Evolutionary conservation across 2,888 invertebrate species (phyloP), one percentile per base, ranked within the genome.

Genomic region (Aphodius granarius): DNA sequence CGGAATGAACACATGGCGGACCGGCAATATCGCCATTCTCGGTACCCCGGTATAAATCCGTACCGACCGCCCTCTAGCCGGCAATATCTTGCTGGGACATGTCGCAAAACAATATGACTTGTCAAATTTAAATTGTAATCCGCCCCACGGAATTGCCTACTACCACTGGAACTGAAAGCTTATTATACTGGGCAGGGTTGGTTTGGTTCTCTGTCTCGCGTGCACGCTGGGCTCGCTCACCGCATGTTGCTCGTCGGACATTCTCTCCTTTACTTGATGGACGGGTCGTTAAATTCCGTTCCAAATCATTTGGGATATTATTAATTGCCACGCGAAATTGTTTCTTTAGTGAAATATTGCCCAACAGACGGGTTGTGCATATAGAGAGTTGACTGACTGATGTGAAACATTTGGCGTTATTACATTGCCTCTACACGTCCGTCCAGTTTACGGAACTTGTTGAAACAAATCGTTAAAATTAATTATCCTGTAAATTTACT

Each of bases 1-100:
- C 81, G 79, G 82, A 82, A 81, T 79, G 81, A 83, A 83, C 83
- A 83, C 81, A 82, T 83, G 83, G 83, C 79, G 80, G 79, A 80
- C 78, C 80, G 81, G 79, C 82, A 82, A 82, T 80, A 80, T 79
- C 80, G 79, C 78, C 77, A 78, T 78, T 79, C 81, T 78, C 79
- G 80, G 79, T 79, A 79, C 43, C 43, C 18, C 79, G 77, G 80
- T 82, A 81, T 80, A 82, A 82, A 82, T 81, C 75, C 79, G 81
- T 79, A 80, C 72, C 78, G 80, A 78, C 79, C 80, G 80, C 43
- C 43, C 43, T 43, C 43, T 43, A 43, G 43, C 43, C 13, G 78
- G 81, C 80, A 82, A 81, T 82, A 81, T 82, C 81, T 81, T 81
- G 81, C 75, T 71, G 79, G 81, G 82, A 82, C 82, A 82, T 81